Evolutionary conservation across 2,888 invertebrate genomes (phyloP).

Genomic region (Stenodema calcarata): DNA sequence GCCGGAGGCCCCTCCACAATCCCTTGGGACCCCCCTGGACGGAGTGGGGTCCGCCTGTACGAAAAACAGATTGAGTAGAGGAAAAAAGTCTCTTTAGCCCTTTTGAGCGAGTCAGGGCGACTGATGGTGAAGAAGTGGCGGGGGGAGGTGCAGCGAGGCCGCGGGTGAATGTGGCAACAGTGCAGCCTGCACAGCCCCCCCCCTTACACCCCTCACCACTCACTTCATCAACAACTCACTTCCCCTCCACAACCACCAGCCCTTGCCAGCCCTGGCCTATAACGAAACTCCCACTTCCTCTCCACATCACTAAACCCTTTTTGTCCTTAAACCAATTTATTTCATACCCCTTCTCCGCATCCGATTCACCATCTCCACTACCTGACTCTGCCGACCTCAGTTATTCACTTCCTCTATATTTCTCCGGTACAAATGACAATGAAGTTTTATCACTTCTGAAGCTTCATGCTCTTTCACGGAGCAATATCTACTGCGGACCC

Average conservation of each 20-base stretch:
- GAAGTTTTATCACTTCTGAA: background rate
- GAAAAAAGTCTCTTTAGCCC: background rate
- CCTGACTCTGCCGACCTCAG: background rate
- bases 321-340: slow-evolving; percentile 28
- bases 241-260: background rate
- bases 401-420: background rate
- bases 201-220: background rate
- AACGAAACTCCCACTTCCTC: background rate
- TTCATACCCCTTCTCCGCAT: slow-evolving; percentile 3
- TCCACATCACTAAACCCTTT: background rate
- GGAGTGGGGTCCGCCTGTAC: background rate
- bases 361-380: background rate
- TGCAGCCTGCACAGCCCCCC: background rate
- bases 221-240: background rate
- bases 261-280: background rate
- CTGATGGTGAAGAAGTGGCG: background rate
- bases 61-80: background rate
- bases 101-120: background rate
- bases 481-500: background rate
- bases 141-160: background rate
- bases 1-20: background rate
- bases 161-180: slow-evolving; percentile 25
- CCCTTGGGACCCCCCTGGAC: background rate
- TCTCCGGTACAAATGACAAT: background rate
- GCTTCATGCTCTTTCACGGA: background rate